phyloP scores from a whole-genome alignment of 2,888 invertebrate genomes.

The Ectropis crepuscularia region DNA sequence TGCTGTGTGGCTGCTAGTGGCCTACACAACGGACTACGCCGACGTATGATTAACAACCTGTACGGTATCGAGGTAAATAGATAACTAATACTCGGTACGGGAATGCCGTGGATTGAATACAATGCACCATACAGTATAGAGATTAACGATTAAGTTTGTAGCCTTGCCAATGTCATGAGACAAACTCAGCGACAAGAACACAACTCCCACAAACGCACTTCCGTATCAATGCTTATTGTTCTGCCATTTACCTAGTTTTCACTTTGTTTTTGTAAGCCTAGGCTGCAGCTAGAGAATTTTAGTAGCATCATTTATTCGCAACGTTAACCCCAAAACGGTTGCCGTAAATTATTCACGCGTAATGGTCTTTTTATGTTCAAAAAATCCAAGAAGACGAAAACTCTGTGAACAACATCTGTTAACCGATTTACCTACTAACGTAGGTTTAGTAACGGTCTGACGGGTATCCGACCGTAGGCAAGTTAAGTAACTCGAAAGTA shows the following conservation, averaged over 20 bases:
- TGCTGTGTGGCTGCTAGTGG: conserved; percentile 59
- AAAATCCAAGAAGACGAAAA: conserved; percentile 6
- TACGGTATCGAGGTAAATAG: conserved; percentile 66
- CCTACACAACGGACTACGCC: conserved; percentile 48
- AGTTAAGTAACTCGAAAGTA: too few species aligned
- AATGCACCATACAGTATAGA: conserved; percentile 47
- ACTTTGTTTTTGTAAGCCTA: conserved; percentile 25
- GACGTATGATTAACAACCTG: conserved; percentile 69
- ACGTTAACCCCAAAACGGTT: conserved; percentile 28
- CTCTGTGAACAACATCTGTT: not conserved
- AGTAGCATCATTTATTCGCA: conserved; percentile 17
- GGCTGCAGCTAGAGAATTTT: conserved; percentile 10
- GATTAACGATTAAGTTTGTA: conserved; percentile 15
- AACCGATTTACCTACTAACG: not conserved
- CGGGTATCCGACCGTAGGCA: not conserved
- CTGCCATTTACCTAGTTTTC: conserved; percentile 24
- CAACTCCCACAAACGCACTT: conserved; percentile 18
- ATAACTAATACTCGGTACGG: conserved; percentile 55
- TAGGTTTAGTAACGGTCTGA: conserved; percentile 1
- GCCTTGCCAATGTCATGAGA: conserved; percentile 11
- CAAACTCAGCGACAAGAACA: conserved; percentile 11
- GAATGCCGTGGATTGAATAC: conserved; percentile 51
- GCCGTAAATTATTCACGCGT: conserved; percentile 17
- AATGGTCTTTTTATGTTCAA: conserved; percentile 24
- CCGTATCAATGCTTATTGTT: conserved; percentile 16